A percentile compares a stretch with the other conserved stretches of the same genome.
Evolutionary conservation across 2,113 vertebrate species (phyloP).

Genomic region (Cottus gobio): DNA sequence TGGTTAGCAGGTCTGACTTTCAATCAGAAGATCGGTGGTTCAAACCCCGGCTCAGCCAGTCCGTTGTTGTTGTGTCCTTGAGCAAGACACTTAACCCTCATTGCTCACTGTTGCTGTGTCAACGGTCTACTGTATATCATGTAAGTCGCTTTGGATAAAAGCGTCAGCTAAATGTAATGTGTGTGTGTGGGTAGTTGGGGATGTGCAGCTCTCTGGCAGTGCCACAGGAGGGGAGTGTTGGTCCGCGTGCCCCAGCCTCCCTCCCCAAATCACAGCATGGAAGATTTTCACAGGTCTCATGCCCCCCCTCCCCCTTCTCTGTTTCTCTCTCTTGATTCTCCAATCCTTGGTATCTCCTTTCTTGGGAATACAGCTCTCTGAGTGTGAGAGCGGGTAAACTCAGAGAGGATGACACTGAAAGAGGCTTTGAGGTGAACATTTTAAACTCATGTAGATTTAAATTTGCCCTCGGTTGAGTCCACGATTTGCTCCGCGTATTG

Average conservation of each 20-base stretch:
- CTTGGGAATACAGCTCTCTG: slow-evolving; percentile 35
- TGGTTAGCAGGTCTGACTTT: too few species aligned
- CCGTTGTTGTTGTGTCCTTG: too few species aligned
- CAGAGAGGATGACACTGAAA: not conserved
- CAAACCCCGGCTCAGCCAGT: too few species aligned
- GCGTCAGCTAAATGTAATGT: too few species aligned
- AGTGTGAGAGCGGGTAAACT: not conserved
- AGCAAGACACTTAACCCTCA: too few species aligned
- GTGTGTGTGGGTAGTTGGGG: slow-evolving; percentile 30
- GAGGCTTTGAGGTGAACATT: not conserved
- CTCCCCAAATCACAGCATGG: slow-evolving; percentile 47
- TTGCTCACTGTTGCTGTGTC: too few species aligned
- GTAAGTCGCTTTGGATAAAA: too few species aligned
- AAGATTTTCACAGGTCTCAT: slow-evolving; percentile 40
- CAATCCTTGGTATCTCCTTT: slow-evolving; percentile 41
- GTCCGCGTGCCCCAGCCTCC: slow-evolving; percentile 62
- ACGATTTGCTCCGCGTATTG: not conserved
- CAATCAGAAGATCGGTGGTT: too few species aligned
- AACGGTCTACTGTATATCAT: too few species aligned
- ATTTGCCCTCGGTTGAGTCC: not conserved
- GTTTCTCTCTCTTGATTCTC: not conserved
- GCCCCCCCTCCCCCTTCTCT: not conserved
- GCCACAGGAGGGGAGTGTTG: slow-evolving; percentile 83
- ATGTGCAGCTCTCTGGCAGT: slow-evolving; percentile 75
- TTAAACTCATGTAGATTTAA: slow-evolving; percentile 12